Base-by-base conservation (phyloP, 2,113 vertebrate genomes). In the Stercorarius parasiticus region DNA sequence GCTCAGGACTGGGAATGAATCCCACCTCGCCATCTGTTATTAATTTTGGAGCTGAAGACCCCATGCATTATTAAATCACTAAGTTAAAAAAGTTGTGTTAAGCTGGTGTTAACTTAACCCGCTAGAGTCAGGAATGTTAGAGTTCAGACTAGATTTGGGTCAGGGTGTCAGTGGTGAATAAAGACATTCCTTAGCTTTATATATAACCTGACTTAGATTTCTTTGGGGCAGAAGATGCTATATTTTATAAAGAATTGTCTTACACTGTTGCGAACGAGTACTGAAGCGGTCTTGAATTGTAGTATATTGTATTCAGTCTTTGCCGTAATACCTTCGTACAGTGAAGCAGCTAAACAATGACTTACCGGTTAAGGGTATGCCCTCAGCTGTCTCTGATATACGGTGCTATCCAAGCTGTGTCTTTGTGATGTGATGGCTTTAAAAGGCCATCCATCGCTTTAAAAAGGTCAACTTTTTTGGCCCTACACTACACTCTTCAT, bases 21-120 rank as follows among this genome's bases (percentile, higher is more conserved):
- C 91, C 97, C 2, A 34, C 91, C 91, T 97, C 91, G 92, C 96
- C 97, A 98, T 98, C 97, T 98, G 97, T 95, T 98, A 82, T 73
- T 94, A 82, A 97, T 98, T 98, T 97, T 96, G 93, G 84, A 97
- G 80, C 49, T 84, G 86, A 97, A 97, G 95, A 96, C 93, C 96
- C 94, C 79, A 72, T 85, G 47, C 71, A 93, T 97, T 97, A 97
- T 97, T 97, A 97, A 97, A 97, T 96, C 81, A 94, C 84, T 67
- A 83, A 93, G 74, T 96, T 96, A 82, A 86, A 96, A 95, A 97
- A 86, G 64, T 88, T 82, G 14, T 88, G 71, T 96, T 92, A 95
- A 97, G 78, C 88, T 86, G 67, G 30, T 86, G 90, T 95, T 97
- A 97, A 94, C 88, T 91, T 96, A 95, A 91, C 80, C 52, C 23